These are phyloP conservation scores for Macrobrachium rosenbergii DNA, from an alignment of 1,140 invertebrate genomes.

Conservation along the genomic window DNA sequence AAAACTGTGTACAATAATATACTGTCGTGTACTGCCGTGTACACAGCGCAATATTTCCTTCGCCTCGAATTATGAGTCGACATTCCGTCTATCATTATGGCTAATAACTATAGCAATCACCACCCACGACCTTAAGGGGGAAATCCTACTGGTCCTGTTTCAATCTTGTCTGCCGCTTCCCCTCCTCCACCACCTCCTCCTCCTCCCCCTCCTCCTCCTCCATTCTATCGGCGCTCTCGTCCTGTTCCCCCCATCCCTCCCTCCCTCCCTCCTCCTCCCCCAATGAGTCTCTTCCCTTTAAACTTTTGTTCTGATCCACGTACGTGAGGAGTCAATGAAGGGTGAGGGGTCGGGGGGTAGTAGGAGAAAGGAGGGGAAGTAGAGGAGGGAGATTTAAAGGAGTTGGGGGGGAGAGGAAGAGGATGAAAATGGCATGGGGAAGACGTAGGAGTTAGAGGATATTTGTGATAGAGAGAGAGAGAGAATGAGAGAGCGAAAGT, in stretches of 20 bases:
- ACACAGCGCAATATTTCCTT: too few relatives aligned
- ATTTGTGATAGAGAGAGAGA: constrained; percentile 4
- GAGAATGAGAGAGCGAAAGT: background rate
- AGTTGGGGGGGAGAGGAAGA: constrained; percentile 11
- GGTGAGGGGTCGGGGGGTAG: background rate
- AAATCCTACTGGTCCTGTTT: too few relatives aligned
- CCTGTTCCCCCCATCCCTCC: too few relatives aligned
- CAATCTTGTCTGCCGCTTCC: too few relatives aligned
- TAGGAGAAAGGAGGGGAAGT: background rate
- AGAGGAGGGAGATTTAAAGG: background rate
- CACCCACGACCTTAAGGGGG: too few relatives aligned
- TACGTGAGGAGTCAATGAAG: background rate
- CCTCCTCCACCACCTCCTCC: background rate
- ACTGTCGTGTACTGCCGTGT: too few relatives aligned
- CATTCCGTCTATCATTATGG: too few relatives aligned
- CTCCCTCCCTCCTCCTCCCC: background rate
- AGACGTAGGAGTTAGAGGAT: background rate
- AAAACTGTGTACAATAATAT: too few relatives aligned
- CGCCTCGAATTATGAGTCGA: too few relatives aligned
- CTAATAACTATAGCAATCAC: too few relatives aligned
- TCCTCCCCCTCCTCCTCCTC: background rate
- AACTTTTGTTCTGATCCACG: background rate
- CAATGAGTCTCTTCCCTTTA: constrained; percentile 3
- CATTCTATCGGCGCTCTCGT: background rate
- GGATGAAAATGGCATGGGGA: background rate